These are phyloP conservation scores for Campoplex nolae DNA, from an alignment of 2,888 invertebrate genomes.

Conservation along the genomic window DNA sequence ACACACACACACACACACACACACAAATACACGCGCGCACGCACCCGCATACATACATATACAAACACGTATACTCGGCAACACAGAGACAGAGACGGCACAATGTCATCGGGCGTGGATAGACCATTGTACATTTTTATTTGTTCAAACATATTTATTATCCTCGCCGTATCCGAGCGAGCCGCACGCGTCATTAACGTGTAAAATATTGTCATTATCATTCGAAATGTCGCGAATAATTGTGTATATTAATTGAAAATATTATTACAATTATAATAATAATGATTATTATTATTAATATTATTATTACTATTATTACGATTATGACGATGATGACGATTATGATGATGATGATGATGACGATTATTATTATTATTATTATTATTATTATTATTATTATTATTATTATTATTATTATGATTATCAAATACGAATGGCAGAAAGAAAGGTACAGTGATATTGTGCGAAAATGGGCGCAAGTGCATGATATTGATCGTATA, in stretches of 20 bases:
- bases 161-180: conserved; percentile 78
- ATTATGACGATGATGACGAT: conserved; percentile 74
- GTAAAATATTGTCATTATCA: conserved; percentile 84
- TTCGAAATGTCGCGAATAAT: conserved; percentile 82
- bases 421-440: conserved; percentile 57
- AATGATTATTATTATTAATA: conserved; percentile 70
- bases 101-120: conserved; percentile 69
- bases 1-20: not conserved
- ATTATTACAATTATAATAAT: conserved; percentile 73
- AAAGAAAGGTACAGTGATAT: conserved; percentile 71
- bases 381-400: conserved; percentile 35
- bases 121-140: conserved; percentile 84
- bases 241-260: conserved; percentile 81
- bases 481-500: conserved; percentile 66
- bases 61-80: conserved; percentile 20
- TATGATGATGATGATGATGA: conserved; percentile 74
- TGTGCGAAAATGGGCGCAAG: conserved; percentile 67
- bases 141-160: conserved; percentile 83
- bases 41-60: not conserved
- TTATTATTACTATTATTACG: conserved; percentile 64
- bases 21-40: not conserved
- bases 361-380: conserved; percentile 75
- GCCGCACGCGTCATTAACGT: conserved; percentile 82
- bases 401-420: conserved; percentile 48
- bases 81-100: conserved; percentile 44